Conservation (phyloP, 1,140 invertebrate genomes). For the Drosophila sp. region DNA sequence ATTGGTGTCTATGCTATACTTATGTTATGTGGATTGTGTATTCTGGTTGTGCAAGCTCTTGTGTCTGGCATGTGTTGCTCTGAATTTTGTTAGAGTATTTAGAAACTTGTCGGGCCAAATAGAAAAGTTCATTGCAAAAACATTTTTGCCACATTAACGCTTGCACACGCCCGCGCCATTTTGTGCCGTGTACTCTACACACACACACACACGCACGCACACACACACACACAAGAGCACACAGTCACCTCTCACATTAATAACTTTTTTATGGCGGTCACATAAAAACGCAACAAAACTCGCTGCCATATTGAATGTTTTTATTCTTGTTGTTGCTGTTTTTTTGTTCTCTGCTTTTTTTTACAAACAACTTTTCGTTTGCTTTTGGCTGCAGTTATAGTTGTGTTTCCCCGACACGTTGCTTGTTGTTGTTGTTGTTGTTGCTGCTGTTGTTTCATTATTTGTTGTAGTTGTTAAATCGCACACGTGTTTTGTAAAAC, state of each 20-base stretch:
- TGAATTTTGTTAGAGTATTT: conserved; percentile 3
- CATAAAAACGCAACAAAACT: conserved; percentile 79
- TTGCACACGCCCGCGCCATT: conserved; percentile 77
- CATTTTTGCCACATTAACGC: conserved; percentile 82
- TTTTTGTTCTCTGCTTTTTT: conserved; percentile 11
- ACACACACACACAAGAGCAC: conserved; percentile 14
- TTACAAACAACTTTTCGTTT: conserved; percentile 7
- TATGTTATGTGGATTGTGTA: no score
- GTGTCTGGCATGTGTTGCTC: background rate
- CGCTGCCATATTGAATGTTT: conserved; percentile 69
- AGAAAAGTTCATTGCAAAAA: conserved; percentile 64
- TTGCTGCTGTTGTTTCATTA: conserved; percentile 39
- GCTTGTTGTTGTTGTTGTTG: conserved; percentile 34
- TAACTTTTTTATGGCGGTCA: conserved; percentile 78
- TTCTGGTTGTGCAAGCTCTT: background rate
- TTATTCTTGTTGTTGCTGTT: conserved; percentile 40
- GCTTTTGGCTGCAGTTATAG: conserved; percentile 3
- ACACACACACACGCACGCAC: background rate
- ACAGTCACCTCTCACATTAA: no score
- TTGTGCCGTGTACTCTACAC: conserved; percentile 45
- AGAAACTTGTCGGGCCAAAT: conserved; percentile 43
- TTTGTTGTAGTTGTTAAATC: conserved; percentile 77
- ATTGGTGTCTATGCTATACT: no score
- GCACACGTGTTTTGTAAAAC: conserved; percentile 80
- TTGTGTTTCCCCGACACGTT: background rate